Conservation (phyloP, 2,113 vertebrate species). For the Calypte anna region DNA sequence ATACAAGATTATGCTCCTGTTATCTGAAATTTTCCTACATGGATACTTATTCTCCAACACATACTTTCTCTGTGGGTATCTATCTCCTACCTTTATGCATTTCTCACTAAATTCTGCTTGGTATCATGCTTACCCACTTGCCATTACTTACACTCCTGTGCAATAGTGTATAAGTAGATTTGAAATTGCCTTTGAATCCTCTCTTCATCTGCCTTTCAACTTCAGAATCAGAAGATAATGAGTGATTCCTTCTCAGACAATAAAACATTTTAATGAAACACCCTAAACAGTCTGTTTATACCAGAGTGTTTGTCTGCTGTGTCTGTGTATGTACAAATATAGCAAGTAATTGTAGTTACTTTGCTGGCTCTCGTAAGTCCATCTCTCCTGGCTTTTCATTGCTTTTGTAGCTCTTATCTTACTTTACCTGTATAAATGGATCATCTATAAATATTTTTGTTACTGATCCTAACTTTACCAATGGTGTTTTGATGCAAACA, state of each 20-base stretch:
- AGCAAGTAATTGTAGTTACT: not conserved
- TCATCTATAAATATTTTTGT: not conserved
- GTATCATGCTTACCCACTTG: not conserved
- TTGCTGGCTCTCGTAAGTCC: not conserved
- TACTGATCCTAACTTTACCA: not conserved
- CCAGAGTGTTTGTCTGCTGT: not conserved
- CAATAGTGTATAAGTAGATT: not conserved
- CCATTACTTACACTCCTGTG: not conserved
- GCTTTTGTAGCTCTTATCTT: not conserved
- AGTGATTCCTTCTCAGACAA: not conserved
- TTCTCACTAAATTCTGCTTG: not conserved
- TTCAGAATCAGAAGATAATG: not conserved
- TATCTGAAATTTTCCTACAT: not conserved
- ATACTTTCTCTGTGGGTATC: not conserved
- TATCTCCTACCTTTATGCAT: not conserved
- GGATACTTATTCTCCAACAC: not conserved
- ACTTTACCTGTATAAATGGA: not conserved
- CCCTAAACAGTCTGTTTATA: not conserved
- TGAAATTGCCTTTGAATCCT: conserved; percentile 7
- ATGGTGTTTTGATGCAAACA: not conserved
- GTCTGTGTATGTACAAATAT: not conserved
- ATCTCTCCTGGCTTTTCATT: not conserved
- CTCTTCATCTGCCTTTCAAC: not conserved
- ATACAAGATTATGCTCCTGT: not conserved
- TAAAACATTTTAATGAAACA: conserved; percentile 46